Evolutionary conservation across 2,888 invertebrate species (phyloP), one percentile per base, ranked within the genome.

Genomic region (Sphecodes monilicornis): DNA sequence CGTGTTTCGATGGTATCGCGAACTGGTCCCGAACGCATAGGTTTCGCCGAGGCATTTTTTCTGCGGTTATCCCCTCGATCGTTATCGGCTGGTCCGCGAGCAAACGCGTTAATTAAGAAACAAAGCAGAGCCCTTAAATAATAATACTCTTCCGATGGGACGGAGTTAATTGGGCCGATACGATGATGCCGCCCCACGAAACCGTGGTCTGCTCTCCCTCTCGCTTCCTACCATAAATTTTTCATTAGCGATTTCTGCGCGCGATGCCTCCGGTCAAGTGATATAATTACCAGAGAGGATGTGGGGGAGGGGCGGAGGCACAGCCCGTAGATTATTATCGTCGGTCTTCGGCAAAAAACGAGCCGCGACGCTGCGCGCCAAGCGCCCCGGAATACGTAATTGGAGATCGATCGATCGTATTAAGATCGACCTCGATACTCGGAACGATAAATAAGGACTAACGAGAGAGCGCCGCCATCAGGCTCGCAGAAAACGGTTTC

Each of bases 61-160:
- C 86, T 77, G 69, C 74, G 69, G 66, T 79, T 66, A 72, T 70
- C 60, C 46, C 54, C 18, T 39, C 8, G 89, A 87, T 85, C 69
- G 43, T 76, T 82, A 86, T 85, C 85, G 69, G 26, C 68, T 16
- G 11, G 66, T 26, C 41, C 78, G 76, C 82, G 76, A 82, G 79
- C 79, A 79, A 85, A 82, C 68, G 82, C 82, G 79, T 85, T 85
- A 86, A 86, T 79, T 86, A 86, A 75, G 82, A 57, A 82, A 70
- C 50, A 46, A 71, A 76, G 39, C 29, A 72, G 64, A 26, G 16
- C 29, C 32, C 16, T 72, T 73, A 73, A 64, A 66, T 66, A 66
- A 80, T 72, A 78, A 69, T 54, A 66, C 22, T 26, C 41, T 29
- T 22, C 26, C 80, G 60, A 75, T 6, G 39, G 68, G 46, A 29